These are phyloP conservation scores for Epinotia ramella DNA, from an alignment of 2,888 invertebrate species.

Conservation along the genomic window DNA sequence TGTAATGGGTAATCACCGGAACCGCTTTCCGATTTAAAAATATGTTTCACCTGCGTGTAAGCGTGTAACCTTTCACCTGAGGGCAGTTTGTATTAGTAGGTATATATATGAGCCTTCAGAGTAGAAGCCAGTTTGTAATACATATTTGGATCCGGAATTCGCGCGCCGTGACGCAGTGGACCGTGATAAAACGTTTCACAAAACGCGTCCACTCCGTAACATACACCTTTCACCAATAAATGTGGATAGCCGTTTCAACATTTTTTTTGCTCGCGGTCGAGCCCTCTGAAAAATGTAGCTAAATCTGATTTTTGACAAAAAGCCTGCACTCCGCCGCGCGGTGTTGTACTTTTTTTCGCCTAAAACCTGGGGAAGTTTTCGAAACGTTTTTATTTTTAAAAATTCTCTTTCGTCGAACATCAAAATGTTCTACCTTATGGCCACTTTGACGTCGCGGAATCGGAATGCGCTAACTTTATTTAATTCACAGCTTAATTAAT, in stretches of 20 bases:
- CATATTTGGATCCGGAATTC: not conserved
- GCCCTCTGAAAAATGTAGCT: constrained; percentile 18
- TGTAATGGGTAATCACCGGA: no score
- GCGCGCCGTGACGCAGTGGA: not conserved
- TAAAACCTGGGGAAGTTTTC: not conserved
- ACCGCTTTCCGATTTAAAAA: no score
- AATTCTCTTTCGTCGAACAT: no score
- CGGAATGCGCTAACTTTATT: no score
- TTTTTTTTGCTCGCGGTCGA: not conserved
- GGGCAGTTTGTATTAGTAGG: no score
- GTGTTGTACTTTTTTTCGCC: constrained; percentile 15
- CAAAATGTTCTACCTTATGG: not conserved
- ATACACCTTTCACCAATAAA: constrained; percentile 18
- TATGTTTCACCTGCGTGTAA: no score
- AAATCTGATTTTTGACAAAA: constrained; percentile 36
- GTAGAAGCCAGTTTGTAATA: not conserved
- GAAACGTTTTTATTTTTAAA: not conserved
- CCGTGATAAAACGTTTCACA: constrained; percentile 5
- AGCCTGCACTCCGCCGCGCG: constrained; percentile 14
- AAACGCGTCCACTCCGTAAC: constrained; percentile 18
- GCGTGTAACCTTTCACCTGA: no score
- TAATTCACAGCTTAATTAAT: no score
- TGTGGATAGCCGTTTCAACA: not conserved
- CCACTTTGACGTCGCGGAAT: no score
- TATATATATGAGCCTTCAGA: no score